These are phyloP conservation scores for Halcyon leucocephala DNA, from an alignment of 2,797 vertebrate species.

Conservation along the genomic window DNA sequence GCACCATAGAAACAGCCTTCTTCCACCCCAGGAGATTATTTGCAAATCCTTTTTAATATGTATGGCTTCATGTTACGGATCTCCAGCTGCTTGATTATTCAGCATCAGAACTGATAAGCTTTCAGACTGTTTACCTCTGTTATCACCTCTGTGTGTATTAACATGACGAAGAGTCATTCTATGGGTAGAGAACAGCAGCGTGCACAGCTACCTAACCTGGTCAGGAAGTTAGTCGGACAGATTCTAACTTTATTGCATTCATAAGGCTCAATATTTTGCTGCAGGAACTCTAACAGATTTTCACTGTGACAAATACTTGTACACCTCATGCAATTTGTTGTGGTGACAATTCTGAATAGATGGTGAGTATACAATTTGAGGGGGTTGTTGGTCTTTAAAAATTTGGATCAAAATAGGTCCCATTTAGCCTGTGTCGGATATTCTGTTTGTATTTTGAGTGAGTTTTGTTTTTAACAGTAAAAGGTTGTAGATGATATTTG, in stretches of 20 bases:
- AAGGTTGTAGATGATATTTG: not conserved
- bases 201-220: not conserved
- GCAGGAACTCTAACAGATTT: not conserved
- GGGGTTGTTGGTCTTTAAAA: not conserved
- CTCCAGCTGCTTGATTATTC: slow-evolving; percentile 40
- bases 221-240: not conserved
- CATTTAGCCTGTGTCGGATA: not conserved
- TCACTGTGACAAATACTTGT: not conserved
- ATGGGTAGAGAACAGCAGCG: not conserved
- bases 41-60: slow-evolving; percentile 25
- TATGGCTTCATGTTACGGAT: slow-evolving; percentile 33
- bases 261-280: not conserved
- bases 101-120: slow-evolving; percentile 14
- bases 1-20: slow-evolving; percentile 58
- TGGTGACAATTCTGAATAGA: not conserved
- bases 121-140: slow-evolving; percentile 4
- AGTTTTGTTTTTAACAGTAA: not conserved
- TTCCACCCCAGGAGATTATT: slow-evolving; percentile 43
- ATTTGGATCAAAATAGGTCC: not conserved
- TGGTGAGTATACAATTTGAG: not conserved
- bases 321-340: not conserved
- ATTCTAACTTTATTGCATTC: not conserved
- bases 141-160: not conserved
- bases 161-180: not conserved
- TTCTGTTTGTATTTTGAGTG: not conserved